Evolutionary conservation across 2,888 invertebrate species (phyloP).

Genomic region (Eupsilia transversa): DNA sequence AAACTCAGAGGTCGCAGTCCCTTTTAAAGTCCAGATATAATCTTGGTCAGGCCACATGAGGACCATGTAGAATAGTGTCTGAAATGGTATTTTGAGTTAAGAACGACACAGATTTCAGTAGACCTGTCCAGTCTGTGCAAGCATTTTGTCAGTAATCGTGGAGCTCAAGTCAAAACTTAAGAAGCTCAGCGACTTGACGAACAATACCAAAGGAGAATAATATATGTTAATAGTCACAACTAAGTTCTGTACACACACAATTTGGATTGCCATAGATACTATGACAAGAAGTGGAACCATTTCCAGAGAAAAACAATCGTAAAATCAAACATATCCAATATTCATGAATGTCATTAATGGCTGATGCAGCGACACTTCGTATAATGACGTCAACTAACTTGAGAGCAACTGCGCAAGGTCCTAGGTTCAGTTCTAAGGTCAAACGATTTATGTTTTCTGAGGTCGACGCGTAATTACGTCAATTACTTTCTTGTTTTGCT

Average conservation of each 20-base stretch:
- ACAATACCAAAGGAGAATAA: too few relatives aligned
- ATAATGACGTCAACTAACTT: slow-evolving; percentile 58
- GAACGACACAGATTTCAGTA: too few relatives aligned
- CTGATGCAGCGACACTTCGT: slow-evolving; percentile 38
- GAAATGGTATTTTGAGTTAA: too few relatives aligned
- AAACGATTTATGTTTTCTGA: slow-evolving; percentile 63
- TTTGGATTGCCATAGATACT: neutral
- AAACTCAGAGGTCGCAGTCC: too few relatives aligned
- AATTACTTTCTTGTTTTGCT: slow-evolving; percentile 67
- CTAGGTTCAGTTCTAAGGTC: slow-evolving; percentile 63
- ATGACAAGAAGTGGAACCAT: neutral
- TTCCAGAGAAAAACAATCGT: neutral
- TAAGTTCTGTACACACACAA: neutral
- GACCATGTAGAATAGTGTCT: too few relatives aligned
- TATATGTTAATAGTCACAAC: neutral
- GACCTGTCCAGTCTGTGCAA: too few relatives aligned
- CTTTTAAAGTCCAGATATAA: too few relatives aligned
- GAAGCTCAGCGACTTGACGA: too few relatives aligned
- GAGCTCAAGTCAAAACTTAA: too few relatives aligned
- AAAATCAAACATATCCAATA: slow-evolving; percentile 27
- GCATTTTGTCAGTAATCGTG: too few relatives aligned
- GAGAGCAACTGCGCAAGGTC: slow-evolving; percentile 54
- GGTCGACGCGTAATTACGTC: slow-evolving; percentile 64
- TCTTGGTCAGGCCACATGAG: too few relatives aligned
- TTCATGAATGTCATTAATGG: slow-evolving; percentile 37